These are phyloP conservation scores for Netelia melanura DNA, from an alignment of 2,888 invertebrate genomes.

Conservation along the genomic window DNA sequence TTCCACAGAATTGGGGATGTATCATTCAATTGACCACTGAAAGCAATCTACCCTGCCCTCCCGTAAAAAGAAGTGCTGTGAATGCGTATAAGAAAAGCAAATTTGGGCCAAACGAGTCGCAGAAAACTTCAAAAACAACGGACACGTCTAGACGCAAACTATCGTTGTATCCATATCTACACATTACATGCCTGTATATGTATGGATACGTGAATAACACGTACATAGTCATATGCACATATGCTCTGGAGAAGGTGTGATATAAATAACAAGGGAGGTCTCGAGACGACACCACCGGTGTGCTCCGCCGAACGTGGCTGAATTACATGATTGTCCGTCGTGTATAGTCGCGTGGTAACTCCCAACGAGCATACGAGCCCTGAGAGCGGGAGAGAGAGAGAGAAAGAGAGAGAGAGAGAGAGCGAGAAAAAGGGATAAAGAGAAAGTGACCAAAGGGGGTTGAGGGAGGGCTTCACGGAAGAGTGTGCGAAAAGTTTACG, in stretches of 20 bases:
- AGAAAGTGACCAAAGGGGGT: conserved; percentile 7
- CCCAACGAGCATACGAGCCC: conserved; percentile 4
- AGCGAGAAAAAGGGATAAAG: background rate
- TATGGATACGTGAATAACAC: background rate
- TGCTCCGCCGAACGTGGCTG: conserved; percentile 70
- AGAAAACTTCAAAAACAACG: background rate
- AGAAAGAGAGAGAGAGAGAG: conserved; percentile 1
- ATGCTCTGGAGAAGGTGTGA: background rate
- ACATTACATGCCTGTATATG: background rate
- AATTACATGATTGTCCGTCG: conserved; percentile 79
- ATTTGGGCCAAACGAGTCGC: conserved; percentile 7
- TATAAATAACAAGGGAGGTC: conserved; percentile 46
- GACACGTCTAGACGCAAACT: conserved; percentile 5
- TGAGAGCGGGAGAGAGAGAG: background rate
- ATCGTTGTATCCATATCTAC: background rate
- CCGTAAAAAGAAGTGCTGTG: background rate
- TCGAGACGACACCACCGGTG: conserved; percentile 57
- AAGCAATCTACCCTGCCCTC: too few species aligned
- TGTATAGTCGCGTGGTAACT: conserved; percentile 69
- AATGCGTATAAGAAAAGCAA: background rate
- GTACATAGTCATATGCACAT: conserved; percentile 1
- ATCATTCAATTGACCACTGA: too few species aligned
- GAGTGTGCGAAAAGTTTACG: conserved; percentile 76
- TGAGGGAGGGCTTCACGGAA: conserved; percentile 13
- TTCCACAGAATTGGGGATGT: too few species aligned